Evolutionary conservation across 2,113 vertebrate species (phyloP).

Genomic region (Nyctibius bracteatus): DNA sequence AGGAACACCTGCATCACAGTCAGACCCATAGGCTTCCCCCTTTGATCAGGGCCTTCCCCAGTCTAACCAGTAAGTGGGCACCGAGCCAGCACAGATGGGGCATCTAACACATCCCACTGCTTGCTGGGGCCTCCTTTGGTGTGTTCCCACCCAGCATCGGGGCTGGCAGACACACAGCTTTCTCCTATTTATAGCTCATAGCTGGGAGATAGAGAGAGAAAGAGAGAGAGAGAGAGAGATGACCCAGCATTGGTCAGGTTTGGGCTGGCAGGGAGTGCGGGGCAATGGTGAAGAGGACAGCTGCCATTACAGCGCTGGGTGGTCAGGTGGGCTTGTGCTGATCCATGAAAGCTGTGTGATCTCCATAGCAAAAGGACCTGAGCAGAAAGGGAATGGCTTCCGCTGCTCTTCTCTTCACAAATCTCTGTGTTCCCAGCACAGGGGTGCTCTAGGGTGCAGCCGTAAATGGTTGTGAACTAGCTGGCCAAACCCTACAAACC

Average conservation of each 20-base stretch:
- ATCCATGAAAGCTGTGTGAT: background rate
- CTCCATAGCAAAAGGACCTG: background rate
- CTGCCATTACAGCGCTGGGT: background rate
- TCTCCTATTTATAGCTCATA: background rate
- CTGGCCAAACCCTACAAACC: background rate
- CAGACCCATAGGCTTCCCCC: background rate
- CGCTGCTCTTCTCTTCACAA: background rate
- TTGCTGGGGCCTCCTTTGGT: background rate
- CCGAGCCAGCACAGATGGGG: background rate
- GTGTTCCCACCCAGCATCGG: fast-evolving
- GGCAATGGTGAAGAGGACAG: background rate
- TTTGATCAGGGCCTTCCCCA: background rate
- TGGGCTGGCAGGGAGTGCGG: fast-evolving
- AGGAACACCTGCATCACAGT: background rate
- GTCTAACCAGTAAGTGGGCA: background rate
- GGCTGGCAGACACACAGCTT: background rate
- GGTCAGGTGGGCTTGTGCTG: fast-evolving
- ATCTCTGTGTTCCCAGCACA: background rate
- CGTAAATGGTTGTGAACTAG: background rate
- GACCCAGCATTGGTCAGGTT: background rate
- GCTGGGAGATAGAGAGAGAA: background rate
- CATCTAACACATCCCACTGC: background rate
- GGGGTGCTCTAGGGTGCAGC: background rate
- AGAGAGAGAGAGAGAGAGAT: too few species aligned
- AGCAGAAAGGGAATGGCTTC: background rate